These are phyloP conservation scores for Allygus modestus DNA, from an alignment of 2,888 invertebrate genomes.

Conservation along the genomic window DNA sequence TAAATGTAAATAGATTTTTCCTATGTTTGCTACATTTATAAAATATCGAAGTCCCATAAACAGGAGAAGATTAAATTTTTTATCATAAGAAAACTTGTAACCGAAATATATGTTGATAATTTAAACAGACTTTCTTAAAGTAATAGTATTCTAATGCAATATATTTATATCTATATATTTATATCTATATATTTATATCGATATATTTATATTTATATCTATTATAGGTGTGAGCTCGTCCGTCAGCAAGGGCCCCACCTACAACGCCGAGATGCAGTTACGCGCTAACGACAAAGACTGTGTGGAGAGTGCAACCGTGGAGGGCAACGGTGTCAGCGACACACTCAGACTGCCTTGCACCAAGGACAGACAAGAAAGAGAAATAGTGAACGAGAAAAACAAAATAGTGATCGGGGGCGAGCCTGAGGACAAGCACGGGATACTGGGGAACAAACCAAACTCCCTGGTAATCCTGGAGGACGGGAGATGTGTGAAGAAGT, in stretches of 20 bases:
- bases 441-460: constrained; percentile 17
- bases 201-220: no score
- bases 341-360: constrained; percentile 3
- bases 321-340: not conserved
- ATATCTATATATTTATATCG: no score
- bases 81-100: no score
- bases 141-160: no score
- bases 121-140: no score
- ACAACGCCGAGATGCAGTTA: not conserved
- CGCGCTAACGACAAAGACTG: not conserved
- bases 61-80: no score
- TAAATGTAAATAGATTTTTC: no score
- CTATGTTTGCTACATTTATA: no score
- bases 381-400: not conserved
- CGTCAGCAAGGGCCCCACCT: not conserved
- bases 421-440: not conserved
- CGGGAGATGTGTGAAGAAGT: not conserved
- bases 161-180: no score
- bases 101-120: no score
- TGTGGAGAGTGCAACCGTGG: not conserved
- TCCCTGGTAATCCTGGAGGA: not conserved
- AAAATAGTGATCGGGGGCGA: constrained; percentile 26
- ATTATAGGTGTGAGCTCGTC: constrained; percentile 21
- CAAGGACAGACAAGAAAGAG: not conserved
- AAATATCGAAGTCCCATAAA: no score